Evolutionary conservation across 2,888 invertebrate genomes (phyloP).

Genomic region (Microplitis deprimator): DNA sequence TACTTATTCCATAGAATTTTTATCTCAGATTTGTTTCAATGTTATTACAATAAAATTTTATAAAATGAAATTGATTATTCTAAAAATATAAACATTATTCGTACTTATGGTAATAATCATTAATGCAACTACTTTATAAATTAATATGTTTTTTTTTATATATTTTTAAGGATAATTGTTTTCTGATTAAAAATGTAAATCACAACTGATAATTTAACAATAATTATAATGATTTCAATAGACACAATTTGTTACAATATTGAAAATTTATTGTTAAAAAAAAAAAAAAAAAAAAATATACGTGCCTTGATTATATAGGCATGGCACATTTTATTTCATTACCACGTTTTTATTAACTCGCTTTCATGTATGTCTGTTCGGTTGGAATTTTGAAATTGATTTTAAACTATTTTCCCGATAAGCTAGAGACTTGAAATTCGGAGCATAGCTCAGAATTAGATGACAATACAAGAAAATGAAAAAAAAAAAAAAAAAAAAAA

Average conservation of each 20-base stretch:
- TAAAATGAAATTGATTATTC: neutral
- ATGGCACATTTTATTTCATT: conserved; percentile 28
- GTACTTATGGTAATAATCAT: conserved; percentile 25
- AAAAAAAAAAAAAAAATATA: neutral
- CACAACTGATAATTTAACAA: neutral
- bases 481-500: too few species aligned
- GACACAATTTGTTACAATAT: neutral
- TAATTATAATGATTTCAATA: neutral
- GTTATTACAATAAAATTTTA: conserved; percentile 3
- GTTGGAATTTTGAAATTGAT: too few species aligned
- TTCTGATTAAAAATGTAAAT: too few species aligned
- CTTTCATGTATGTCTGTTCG: too few species aligned
- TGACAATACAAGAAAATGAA: too few species aligned
- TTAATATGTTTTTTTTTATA: neutral
- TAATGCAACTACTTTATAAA: conserved; percentile 35
- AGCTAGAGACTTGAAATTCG: too few species aligned
- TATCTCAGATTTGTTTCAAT: neutral
- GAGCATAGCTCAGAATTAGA: too few species aligned
- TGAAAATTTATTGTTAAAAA: neutral
- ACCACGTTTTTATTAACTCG: too few species aligned
- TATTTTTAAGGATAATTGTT: neutral
- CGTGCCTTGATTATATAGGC: conserved; percentile 15
- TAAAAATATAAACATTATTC: neutral
- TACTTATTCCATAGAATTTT: neutral
- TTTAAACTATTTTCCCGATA: too few species aligned